Evolutionary conservation across 2,888 invertebrate genomes (phyloP).

Genomic region (Xylophagus ater): DNA sequence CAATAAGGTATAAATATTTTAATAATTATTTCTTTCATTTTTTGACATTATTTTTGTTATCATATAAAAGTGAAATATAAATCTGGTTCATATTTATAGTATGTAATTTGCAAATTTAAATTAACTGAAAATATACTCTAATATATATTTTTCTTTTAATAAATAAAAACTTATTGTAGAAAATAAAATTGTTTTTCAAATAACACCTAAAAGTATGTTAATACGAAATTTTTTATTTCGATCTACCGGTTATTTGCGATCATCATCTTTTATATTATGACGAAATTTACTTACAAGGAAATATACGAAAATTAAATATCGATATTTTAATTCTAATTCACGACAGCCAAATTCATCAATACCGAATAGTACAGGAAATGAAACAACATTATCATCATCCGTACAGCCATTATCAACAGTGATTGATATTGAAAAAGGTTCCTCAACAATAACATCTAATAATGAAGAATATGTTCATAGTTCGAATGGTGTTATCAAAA

Average conservation of each 20-base stretch:
- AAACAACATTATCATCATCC: constrained; percentile 7
- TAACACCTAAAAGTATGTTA: constrained; percentile 24
- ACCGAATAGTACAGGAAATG: not conserved
- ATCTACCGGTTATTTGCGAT: constrained; percentile 26
- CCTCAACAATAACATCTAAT: constrained; percentile 9
- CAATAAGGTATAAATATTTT: no score
- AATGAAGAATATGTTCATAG: constrained; percentile 14
- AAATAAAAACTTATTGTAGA: constrained; percentile 6
- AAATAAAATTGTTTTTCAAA: constrained; percentile 4
- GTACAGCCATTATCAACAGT: constrained; percentile 8
- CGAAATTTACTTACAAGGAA: constrained; percentile 27
- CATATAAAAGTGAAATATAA: no score
- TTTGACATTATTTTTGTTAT: no score
- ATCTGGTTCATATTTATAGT: no score
- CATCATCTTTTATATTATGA: constrained; percentile 28
- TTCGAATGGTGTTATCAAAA: constrained; percentile 12
- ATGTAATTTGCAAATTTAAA: no score
- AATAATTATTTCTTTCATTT: no score
- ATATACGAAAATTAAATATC: constrained; percentile 24
- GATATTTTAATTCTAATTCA: constrained; percentile 21
- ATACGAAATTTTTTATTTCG: constrained; percentile 29
- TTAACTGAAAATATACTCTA: no score
- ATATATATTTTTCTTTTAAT: no score
- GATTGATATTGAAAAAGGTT: constrained; percentile 25
- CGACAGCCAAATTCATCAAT: constrained; percentile 16